Evolutionary conservation across 2,888 invertebrate species (phyloP), one percentile per base, ranked within the genome.

Genomic region (Pristionchus mayeri): DNA sequence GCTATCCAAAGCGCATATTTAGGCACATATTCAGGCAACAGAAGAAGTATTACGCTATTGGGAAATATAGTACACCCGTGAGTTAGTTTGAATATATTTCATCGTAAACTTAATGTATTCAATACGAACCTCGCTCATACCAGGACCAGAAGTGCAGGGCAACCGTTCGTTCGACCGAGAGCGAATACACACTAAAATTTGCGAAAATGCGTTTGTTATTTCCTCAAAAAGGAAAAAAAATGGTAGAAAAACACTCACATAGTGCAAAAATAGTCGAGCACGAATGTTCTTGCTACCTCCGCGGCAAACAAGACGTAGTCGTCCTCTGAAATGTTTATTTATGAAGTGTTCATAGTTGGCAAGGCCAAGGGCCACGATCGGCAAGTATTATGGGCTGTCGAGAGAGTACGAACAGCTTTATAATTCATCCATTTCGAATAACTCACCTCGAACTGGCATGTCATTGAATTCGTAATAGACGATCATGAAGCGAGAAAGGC

Each of bases 291-390:
- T 3, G 24, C 21, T 3, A 50, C 21, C n/a, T 78, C 76, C 27
- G 50, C 76, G 16, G 30, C 18, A 18, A 50, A 50, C 24, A 78
- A 52, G 18, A 78, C 4, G 30, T 7, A 34, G 18, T 78, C 76
- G n/a, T 78, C 76, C 4, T 78, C 76, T 78, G 50, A 37, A 78
- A 78, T 54, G 54, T 16, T 27, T 21, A n/a, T n/a, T n/a, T n/a
- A n/a, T n/a, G n/a, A n/a, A n/a, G n/a, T n/a, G n/a, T n/a, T n/a
- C n/a, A n/a, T n/a, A n/a, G n/a, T n/a, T n/a, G n/a, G n/a, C n/a
- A n/a, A n/a, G n/a, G n/a, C n/a, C n/a, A n/a, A n/a, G n/a, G n/a
- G n/a, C n/a, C n/a, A n/a, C n/a, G n/a, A n/a, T n/a, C n/a, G n/a
- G n/a, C n/a, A n/a, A n/a, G n/a, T n/a, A n/a, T n/a, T n/a, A n/a